Base-by-base conservation (phyloP, 1,140 invertebrate genomes). In the Eumaeus atala region DNA sequence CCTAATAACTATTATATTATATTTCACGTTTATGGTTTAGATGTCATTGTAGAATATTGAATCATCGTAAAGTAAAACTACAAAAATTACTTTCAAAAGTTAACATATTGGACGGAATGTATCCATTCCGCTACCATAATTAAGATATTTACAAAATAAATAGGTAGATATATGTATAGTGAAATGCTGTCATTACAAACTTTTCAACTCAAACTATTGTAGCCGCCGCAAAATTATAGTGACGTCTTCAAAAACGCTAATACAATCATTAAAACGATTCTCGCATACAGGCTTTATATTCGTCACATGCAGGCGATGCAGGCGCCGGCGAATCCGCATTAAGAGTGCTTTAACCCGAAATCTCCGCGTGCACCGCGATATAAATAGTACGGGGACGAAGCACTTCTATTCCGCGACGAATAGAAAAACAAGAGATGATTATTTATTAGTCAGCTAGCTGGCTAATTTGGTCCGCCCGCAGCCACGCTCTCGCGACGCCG, bases 401-500 rank as follows among this genome's bases (percentile, higher is more conserved):
- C 66, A 59, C 72, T 77, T 82, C 80, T 84, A 86, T 86, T 80
- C 72, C 70, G 67, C 67, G 65, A 62, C 66, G 77, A 81, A 80
- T 83, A 84, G 83, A 86, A 86, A 86, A 86, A 86, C 77, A 86
- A 86, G 78, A 84, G 81, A 86, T 77, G 73, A 82, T 84, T 83
- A 86, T 86, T 86, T 86, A 86, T 86, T 84, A 84, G 77, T 84
- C 76, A 68, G 82, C 79, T 80, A 84, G 79, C 77, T 79, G 71
- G 79, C 75, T 86, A 86, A 86, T 86, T 86, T 83, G 79, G 81
- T 84, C 79, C 68, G 69, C 53, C 35, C 16, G 73, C 65, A 63
- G 72, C 75, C 38, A 77, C 78, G 74, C 79, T 83, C 76, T 82
- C 76, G 61, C 55, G 61, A 64, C 51, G 72, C 80, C 72, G 67